These are phyloP conservation scores for Spea hammondii DNA, from an alignment of 2,797 vertebrate species.

Conservation along the genomic window DNA sequence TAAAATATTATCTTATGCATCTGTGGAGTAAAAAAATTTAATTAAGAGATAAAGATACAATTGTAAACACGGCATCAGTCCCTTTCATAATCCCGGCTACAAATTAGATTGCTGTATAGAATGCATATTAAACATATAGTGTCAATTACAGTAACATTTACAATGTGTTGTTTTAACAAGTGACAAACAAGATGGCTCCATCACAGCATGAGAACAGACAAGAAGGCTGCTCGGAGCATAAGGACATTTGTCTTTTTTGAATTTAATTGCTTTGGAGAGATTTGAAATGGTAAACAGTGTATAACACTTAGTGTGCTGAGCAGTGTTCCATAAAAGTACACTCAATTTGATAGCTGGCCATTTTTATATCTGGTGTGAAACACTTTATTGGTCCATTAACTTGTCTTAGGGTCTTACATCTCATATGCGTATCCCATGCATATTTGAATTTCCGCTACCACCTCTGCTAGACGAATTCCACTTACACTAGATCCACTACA, in stretches of 20 bases:
- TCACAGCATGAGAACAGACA: neutral
- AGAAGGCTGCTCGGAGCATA: neutral
- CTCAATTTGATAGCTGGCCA: too few relatives aligned
- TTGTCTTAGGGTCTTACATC: too few relatives aligned
- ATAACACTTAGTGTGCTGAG: too few relatives aligned
- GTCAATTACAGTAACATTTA: neutral
- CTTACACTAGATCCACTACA: too few relatives aligned
- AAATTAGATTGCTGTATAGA: neutral
- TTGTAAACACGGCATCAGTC: neutral
- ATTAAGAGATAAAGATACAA: constrained; percentile 23
- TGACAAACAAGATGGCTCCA: neutral
- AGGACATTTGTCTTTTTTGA: neutral
- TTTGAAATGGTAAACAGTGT: too few relatives aligned
- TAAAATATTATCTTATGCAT: constrained; percentile 29
- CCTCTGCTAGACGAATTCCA: too few relatives aligned
- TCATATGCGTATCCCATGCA: too few relatives aligned
- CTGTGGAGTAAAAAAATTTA: constrained; percentile 5
- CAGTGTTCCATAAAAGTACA: too few relatives aligned
- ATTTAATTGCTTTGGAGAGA: too few relatives aligned
- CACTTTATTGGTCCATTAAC: too few relatives aligned
- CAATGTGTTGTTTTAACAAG: neutral
- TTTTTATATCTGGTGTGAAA: too few relatives aligned
- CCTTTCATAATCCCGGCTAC: neutral
- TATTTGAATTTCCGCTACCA: too few relatives aligned
- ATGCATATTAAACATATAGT: neutral